phyloP scores from a whole-genome alignment of 2,113 vertebrate species.

The Nothocercus nigrocapillus region DNA sequence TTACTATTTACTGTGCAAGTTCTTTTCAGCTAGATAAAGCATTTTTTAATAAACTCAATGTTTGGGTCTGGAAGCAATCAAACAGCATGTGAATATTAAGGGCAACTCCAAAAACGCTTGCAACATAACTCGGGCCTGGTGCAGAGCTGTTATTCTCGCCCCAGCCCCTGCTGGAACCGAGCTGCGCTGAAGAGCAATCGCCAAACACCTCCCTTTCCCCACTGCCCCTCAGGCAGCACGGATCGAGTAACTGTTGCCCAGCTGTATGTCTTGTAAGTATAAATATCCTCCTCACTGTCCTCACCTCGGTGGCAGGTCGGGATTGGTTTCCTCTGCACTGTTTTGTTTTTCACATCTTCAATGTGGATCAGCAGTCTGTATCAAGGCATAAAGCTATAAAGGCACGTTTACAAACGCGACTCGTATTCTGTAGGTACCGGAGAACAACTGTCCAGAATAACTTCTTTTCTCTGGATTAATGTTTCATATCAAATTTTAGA shows the following conservation, averaged over 20 bases:
- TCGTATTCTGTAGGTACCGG: constrained; percentile 35
- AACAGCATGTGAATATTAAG: constrained; percentile 38
- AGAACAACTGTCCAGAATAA: constrained; percentile 7
- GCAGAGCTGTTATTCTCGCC: constrained; percentile 54
- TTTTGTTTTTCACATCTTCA: constrained; percentile 65
- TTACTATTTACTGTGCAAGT: not conserved
- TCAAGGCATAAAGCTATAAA: constrained; percentile 8
- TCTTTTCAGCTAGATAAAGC: constrained; percentile 52
- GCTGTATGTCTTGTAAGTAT: constrained; percentile 72
- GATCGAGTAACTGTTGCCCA: constrained; percentile 72
- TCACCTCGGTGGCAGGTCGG: constrained; percentile 40
- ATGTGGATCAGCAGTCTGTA: constrained; percentile 46
- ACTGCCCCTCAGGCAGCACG: constrained; percentile 65
- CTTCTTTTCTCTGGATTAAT: not conserved
- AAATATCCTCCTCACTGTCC: constrained; percentile 65
- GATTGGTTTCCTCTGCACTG: constrained; percentile 35
- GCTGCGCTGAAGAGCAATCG: constrained; percentile 37
- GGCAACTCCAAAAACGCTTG: constrained; percentile 49
- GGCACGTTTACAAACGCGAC: constrained; percentile 62
- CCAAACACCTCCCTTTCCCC: constrained; percentile 66
- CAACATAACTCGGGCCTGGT: constrained; percentile 19
- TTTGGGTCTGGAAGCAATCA: constrained; percentile 72
- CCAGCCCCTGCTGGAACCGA: constrained; percentile 63
- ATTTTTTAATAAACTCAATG: not conserved
- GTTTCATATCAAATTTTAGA: not conserved